Evolutionary conservation across 2,797 vertebrate genomes (phyloP), one percentile per base, ranked within the genome.

Genomic region (Natrix natrix): DNA sequence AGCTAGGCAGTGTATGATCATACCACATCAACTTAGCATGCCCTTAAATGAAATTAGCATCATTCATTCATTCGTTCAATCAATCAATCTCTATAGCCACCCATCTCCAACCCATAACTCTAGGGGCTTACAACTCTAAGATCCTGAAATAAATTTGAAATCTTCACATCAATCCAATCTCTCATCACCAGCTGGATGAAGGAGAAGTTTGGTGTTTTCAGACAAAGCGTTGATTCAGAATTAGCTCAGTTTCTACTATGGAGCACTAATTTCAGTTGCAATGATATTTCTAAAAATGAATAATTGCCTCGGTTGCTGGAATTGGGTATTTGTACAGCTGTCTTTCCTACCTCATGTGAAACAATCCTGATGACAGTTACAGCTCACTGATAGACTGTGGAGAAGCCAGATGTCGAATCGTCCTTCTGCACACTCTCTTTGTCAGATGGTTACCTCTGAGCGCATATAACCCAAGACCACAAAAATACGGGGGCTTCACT

Each of bases 371-470:
- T 92, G 94, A 94, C 92, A 89, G 94, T 94, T 95, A 94, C 95
- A 94, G 94, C 96, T 96, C 96, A 59, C 86, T 93, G 26, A 56
- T 95, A 94, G 92, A 86, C 95, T 93, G 88, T 55, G 60, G 94
- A 94, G 94, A 95, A 95, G 92, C 95, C 96, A 96, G 96, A 95
- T 97, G 96, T 95, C 97, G 95, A 95, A 56, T 94, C 78, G 93
- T 52, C 91, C 94, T 96, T 93, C 55, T 93, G 54, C 86, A 20
- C 87, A 11, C 61, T 92, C 43, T 66, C 94, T 90, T 93, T 96
- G 94, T 96, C 96, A 96, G 94, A 95, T 91, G 93, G 69, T 91
- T 96, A 95, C 87, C 92, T 94, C 88, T 91, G 92, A 90, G 86
- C 87, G 61, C 94, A 94, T 95, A 89, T 88, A 91, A 91, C 1